These are phyloP conservation scores for Rhagologus leucostigma DNA, from an alignment of 2,113 vertebrate genomes.

Conservation along the genomic window DNA sequence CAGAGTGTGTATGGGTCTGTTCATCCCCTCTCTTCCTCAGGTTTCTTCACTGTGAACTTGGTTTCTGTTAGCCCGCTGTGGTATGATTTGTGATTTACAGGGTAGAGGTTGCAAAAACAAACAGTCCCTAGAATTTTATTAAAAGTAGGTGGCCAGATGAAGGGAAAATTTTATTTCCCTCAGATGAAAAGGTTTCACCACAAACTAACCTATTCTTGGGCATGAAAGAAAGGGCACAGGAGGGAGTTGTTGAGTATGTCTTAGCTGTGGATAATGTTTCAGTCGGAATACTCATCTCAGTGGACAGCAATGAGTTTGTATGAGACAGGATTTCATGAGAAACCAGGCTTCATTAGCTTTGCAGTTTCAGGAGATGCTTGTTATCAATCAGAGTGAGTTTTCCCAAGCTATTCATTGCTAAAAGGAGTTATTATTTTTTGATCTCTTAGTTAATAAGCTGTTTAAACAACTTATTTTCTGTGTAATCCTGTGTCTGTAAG, in stretches of 20 bases:
- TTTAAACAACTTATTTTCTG: neutral
- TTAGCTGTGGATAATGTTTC: neutral
- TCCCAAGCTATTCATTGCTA: neutral
- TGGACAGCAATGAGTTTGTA: neutral
- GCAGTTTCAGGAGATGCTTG: neutral
- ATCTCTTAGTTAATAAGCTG: neutral
- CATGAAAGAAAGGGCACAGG: neutral
- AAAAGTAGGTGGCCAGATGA: neutral
- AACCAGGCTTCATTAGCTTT: neutral
- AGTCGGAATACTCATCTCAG: neutral
- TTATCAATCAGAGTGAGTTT: neutral
- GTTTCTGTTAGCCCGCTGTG: neutral
- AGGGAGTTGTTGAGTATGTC: neutral
- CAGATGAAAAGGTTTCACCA: neutral
- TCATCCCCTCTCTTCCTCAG: neutral
- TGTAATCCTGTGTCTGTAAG: neutral
- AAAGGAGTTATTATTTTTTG: neutral
- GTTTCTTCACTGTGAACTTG: neutral
- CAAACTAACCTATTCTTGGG: fast-evolving
- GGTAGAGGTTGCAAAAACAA: neutral
- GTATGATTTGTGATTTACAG: neutral
- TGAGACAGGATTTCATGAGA: neutral
- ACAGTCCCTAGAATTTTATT: neutral
- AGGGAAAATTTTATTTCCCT: neutral
- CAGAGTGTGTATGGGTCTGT: neutral